Percentiles rank a stretch among this genome's conserved stretches.
Conservation (phyloP, 2,888 invertebrate species). For the Arctia plantaginis region DNA sequence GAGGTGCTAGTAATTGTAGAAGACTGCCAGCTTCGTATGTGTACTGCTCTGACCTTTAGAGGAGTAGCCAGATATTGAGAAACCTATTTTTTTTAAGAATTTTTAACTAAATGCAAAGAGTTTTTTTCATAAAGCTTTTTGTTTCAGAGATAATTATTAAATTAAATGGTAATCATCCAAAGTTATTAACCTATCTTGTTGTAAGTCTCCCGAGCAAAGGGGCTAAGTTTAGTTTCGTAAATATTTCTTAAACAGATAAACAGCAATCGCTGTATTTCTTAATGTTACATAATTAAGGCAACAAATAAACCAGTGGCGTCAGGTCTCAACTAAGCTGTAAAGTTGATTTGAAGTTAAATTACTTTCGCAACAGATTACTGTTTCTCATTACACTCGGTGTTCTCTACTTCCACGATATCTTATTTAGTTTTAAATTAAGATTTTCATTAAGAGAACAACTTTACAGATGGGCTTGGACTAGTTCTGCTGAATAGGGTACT, state of each 20-base stretch:
- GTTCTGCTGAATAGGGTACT: slow-evolving; percentile 22
- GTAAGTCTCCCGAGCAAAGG: not conserved
- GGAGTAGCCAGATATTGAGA: not conserved
- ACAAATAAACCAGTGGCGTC: slow-evolving; percentile 23
- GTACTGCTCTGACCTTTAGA: no score
- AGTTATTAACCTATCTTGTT: not conserved
- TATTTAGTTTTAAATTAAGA: slow-evolving; percentile 50
- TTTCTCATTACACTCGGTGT: slow-evolving; percentile 45
- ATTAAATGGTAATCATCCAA: not conserved
- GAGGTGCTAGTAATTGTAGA: not conserved
- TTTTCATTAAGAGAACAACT: slow-evolving; percentile 45
- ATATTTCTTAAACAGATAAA: not conserved
- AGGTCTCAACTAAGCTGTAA: slow-evolving; percentile 29
- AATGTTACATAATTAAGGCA: slow-evolving; percentile 16
- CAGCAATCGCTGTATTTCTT: slow-evolving; percentile 13
- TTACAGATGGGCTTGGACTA: slow-evolving; percentile 28
- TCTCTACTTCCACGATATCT: slow-evolving; percentile 31
- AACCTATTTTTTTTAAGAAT: no score
- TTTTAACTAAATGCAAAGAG: no score
- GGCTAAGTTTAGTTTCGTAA: not conserved
- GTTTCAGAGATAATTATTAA: not conserved
- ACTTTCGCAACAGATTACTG: slow-evolving; percentile 49
- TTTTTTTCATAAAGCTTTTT: no score
- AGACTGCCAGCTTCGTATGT: no score
- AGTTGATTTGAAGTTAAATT: slow-evolving; percentile 51